Evolutionary conservation across 2,888 invertebrate species (phyloP).

Genomic region (Cyrtodaria siliqua): DNA sequence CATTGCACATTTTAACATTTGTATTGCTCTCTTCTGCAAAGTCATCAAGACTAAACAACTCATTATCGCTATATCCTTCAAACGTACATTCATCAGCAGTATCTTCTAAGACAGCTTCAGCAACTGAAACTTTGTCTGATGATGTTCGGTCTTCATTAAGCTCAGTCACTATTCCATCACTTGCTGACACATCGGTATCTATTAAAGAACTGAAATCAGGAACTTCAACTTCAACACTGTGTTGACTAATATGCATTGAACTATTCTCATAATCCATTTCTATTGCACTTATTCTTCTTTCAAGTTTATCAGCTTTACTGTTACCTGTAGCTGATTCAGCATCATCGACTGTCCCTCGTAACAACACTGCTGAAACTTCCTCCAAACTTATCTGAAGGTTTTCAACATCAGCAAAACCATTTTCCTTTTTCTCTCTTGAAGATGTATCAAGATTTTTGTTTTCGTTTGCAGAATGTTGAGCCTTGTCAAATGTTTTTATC

Average conservation of each 20-base stretch:
- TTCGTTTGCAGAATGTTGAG: no score
- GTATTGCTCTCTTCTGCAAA: no score
- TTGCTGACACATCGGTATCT: no score
- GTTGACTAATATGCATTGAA: constrained; percentile 32
- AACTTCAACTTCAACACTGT: constrained; percentile 17
- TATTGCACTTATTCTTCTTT: constrained; percentile 40
- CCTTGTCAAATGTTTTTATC: no score
- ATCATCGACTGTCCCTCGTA: neutral
- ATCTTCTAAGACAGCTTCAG: neutral
- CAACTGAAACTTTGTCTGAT: no score
- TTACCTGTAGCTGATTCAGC: neutral
- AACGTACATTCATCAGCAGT: neutral
- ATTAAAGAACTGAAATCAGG: neutral
- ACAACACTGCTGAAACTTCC: neutral
- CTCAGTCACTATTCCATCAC: no score
- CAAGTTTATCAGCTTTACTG: neutral
- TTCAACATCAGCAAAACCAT: no score
- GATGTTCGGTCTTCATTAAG: no score
- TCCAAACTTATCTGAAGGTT: neutral
- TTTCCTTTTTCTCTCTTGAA: no score
- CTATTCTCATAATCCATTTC: constrained; percentile 56
- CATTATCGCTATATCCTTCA: neutral
- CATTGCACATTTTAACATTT: neutral
- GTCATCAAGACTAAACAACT: no score
- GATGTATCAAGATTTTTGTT: no score